These are phyloP conservation scores for Oreonectes daqikongensis DNA, from an alignment of 2,797 vertebrate genomes.

Conservation along the genomic window DNA sequence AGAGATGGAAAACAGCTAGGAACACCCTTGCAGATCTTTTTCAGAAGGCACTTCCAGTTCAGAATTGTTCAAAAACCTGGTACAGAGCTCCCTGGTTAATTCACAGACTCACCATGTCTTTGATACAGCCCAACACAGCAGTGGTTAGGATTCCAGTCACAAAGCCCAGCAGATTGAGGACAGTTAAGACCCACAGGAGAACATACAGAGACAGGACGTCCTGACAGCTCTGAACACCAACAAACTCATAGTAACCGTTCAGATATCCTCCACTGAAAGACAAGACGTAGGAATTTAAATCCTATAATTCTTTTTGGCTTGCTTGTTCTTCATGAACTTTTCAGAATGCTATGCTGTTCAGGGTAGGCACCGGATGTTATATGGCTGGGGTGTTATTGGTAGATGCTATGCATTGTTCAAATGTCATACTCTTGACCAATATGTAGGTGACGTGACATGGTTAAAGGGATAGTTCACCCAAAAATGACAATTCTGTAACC, in stretches of 20 bases:
- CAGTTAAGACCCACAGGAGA: constrained; percentile 69
- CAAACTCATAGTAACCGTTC: constrained; percentile 77
- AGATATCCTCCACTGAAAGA: constrained; percentile 73
- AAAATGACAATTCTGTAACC: too few species aligned
- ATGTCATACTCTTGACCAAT: too few species aligned
- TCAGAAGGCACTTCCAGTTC: too few species aligned
- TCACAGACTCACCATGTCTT: constrained; percentile 63
- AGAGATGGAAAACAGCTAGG: neutral
- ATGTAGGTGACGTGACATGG: too few species aligned
- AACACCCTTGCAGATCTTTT: too few species aligned
- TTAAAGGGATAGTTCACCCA: too few species aligned
- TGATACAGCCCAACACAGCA: constrained; percentile 75
- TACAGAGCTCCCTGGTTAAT: neutral
- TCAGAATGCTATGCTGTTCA: too few species aligned
- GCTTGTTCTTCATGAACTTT: too few species aligned
- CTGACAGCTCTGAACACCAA: constrained; percentile 74
- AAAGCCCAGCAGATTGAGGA: constrained; percentile 72
- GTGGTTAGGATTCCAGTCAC: constrained; percentile 71
- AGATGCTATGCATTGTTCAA: too few species aligned
- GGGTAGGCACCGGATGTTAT: too few species aligned
- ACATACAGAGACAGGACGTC: constrained; percentile 72
- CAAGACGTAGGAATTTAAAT: neutral
- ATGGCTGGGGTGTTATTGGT: too few species aligned
- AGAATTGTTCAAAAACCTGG: neutral
- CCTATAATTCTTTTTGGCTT: too few species aligned